These are phyloP conservation scores for Oegoconia quadripuncta DNA, from an alignment of 2,888 invertebrate genomes.

Conservation along the genomic window DNA sequence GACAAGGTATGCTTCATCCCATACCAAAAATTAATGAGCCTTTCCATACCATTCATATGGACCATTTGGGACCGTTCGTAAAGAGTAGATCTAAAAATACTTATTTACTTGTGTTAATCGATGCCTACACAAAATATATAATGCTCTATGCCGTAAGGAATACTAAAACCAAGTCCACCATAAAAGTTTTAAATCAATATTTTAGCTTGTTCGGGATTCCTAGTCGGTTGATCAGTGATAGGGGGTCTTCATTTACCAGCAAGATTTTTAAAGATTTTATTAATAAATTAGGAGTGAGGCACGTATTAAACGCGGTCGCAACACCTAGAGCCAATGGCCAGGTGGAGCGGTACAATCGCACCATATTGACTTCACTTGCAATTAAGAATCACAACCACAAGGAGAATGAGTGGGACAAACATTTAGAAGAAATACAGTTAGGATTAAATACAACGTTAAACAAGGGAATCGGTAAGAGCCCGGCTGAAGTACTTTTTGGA, in stretches of 20 bases:
- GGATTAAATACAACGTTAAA: slow-evolving; percentile 1
- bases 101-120: slow-evolving; percentile 15
- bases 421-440: slow-evolving; percentile 1
- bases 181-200: slow-evolving; percentile 7
- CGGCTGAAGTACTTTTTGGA: slow-evolving; percentile 1
- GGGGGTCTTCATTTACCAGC: slow-evolving; percentile 4
- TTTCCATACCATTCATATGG: slow-evolving; percentile 17
- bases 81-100: slow-evolving; percentile 14
- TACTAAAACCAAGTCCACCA: slow-evolving; percentile 11
- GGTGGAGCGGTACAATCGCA: slow-evolving; percentile 10
- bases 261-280: slow-evolving; percentile 4
- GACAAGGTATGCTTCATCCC: slow-evolving; percentile 14
- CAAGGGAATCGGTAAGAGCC: slow-evolving; percentile 1
- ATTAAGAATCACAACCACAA: not conserved
- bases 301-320: slow-evolving; percentile 9
- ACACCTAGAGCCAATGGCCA: slow-evolving; percentile 15
- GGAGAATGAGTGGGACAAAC: slow-evolving; percentile 8
- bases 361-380: slow-evolving; percentile 7
- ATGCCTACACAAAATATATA: slow-evolving; percentile 16
- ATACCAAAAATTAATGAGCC: slow-evolving; percentile 12
- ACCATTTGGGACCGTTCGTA: slow-evolving; percentile 21
- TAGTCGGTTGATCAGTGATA: slow-evolving; percentile 4
- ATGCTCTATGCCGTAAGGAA: slow-evolving; percentile 8
- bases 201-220: slow-evolving; percentile 4
- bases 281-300: not conserved